Conservation (phyloP, 2,797 vertebrate species). For the Labroides dimidiatus region DNA sequence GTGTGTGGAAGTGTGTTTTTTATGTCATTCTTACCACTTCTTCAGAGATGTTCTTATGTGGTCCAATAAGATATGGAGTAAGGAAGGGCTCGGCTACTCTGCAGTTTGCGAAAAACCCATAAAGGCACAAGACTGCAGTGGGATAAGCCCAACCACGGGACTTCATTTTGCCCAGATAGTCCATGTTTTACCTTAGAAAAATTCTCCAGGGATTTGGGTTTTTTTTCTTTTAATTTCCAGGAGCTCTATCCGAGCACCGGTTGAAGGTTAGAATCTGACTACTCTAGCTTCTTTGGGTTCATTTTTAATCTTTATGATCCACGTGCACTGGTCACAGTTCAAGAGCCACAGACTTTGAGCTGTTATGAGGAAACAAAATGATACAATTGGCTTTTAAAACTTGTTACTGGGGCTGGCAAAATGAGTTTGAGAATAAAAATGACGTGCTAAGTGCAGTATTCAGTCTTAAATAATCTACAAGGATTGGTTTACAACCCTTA, state of each 20-base stretch:
- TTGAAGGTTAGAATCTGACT: constrained; percentile 4
- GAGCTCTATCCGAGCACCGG: not conserved
- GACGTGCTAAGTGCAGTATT: no score
- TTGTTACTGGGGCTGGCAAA: no score
- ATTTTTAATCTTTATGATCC: constrained; percentile 46
- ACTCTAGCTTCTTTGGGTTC: not conserved
- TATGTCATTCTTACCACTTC: constrained; percentile 79
- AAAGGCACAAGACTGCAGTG: constrained; percentile 77
- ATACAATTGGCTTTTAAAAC: not conserved
- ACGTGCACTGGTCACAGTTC: constrained; percentile 31
- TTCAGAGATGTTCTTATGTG: constrained; percentile 82
- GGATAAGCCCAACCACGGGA: constrained; percentile 76
- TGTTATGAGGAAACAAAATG: constrained; percentile 6
- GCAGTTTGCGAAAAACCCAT: constrained; percentile 83
- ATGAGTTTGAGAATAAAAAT: no score
- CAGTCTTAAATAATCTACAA: no score
- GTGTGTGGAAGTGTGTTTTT: no score
- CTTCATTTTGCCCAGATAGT: constrained; percentile 48
- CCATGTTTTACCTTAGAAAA: constrained; percentile 43
- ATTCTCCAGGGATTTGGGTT: not conserved
- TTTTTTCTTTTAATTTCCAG: constrained; percentile 20
- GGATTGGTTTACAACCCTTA: no score
- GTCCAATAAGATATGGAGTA: constrained; percentile 83
- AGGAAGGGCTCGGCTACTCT: constrained; percentile 85
- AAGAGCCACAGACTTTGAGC: constrained; percentile 76